phyloP scores from a whole-genome alignment of 2,113 vertebrate genomes.

The Pterocles gutturalis region DNA sequence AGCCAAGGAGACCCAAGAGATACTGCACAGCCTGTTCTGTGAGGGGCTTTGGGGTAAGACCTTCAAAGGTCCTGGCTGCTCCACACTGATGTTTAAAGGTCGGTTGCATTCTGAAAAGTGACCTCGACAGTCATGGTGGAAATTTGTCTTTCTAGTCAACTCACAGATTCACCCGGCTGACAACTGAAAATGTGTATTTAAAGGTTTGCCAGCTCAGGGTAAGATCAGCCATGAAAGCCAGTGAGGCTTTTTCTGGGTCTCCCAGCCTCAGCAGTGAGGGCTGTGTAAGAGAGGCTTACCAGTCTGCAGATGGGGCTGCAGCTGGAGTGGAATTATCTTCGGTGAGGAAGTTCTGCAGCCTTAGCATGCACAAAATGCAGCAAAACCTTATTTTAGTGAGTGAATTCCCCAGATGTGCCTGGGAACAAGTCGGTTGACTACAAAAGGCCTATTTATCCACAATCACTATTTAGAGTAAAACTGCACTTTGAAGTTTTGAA shows the following conservation, averaged over 20 bases:
- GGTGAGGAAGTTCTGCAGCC: slow-evolving; percentile 9
- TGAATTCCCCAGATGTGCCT: neutral
- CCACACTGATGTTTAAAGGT: neutral
- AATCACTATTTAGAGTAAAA: slow-evolving; percentile 5
- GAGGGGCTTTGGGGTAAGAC: neutral
- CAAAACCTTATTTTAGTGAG: neutral
- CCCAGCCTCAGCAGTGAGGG: neutral
- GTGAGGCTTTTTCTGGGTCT: neutral
- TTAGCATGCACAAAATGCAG: neutral
- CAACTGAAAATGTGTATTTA: neutral
- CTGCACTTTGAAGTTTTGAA: slow-evolving; percentile 15
- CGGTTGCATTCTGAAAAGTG: neutral
- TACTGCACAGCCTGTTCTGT: neutral
- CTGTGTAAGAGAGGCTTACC: neutral
- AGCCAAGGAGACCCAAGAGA: neutral
- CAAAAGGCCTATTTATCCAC: neutral
- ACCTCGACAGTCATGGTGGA: neutral
- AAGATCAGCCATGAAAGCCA: neutral
- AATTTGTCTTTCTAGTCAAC: neutral
- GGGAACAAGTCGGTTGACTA: neutral
- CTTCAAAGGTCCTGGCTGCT: neutral
- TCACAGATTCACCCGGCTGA: neutral
- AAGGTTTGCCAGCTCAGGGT: neutral
- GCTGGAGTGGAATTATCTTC: neutral
- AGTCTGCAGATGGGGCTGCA: neutral